Evolutionary conservation across 2,888 invertebrate genomes (phyloP).

Genomic region (Pyrrhia umbra): DNA sequence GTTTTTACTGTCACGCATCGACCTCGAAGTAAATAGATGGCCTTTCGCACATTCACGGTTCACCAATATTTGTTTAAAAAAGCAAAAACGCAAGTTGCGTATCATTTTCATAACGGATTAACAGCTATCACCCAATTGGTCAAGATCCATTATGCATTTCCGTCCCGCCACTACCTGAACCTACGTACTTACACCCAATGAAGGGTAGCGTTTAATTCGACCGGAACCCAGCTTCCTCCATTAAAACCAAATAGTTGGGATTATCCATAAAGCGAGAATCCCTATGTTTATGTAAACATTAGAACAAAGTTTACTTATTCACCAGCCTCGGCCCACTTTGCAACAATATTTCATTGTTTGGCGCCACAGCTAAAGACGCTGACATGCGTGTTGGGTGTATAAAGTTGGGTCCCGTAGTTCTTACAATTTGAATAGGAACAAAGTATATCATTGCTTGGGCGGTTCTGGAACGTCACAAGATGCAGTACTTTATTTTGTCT

Average conservation of each 20-base stretch:
- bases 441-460: neutral
- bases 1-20: slow-evolving; percentile 7
- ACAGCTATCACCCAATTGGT: neutral
- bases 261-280: slow-evolving; percentile 40
- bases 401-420: slow-evolving; percentile 25
- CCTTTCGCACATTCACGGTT: neutral
- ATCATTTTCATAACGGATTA: neutral
- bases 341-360: slow-evolving; percentile 68
- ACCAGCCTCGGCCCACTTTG: slow-evolving; percentile 54
- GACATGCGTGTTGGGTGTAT: neutral
- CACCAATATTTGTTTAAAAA: neutral
- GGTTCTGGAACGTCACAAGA: too few species aligned
- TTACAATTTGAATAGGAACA: neutral
- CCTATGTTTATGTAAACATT: slow-evolving; percentile 27
- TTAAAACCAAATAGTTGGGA: slow-evolving; percentile 23
- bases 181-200: neutral
- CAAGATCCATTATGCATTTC: slow-evolving; percentile 6
- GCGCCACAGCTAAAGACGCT: slow-evolving; percentile 14
- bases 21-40: neutral
- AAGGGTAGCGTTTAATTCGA: neutral
- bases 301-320: slow-evolving; percentile 41
- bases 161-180: neutral
- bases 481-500: neutral
- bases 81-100: neutral
- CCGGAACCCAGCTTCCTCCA: slow-evolving; percentile 26